Conservation (phyloP, 2,113 vertebrate genomes). For the Hydrolagus affinis region DNA sequence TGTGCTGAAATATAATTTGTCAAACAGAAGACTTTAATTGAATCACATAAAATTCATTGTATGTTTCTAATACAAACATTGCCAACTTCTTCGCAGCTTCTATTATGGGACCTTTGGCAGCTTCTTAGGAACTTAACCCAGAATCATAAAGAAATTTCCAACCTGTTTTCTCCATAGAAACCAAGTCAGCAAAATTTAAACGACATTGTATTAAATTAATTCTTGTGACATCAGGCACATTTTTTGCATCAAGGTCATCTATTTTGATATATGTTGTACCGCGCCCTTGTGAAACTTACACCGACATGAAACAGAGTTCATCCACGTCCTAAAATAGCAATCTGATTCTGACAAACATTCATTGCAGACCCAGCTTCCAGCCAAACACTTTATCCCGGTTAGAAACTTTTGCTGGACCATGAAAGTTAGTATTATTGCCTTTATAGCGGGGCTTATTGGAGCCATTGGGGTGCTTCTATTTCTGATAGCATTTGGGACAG, state of each 20-base stretch:
- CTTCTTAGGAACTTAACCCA: background rate
- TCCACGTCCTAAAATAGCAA: constrained; percentile 65
- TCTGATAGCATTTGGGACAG: constrained; percentile 66
- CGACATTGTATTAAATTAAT: background rate
- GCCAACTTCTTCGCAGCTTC: no score
- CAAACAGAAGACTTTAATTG: no score
- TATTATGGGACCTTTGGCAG: background rate
- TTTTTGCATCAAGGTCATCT: constrained; percentile 41
- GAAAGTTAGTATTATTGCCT: constrained; percentile 60
- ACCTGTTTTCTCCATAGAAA: background rate
- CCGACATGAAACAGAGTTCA: constrained; percentile 43
- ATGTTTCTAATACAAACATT: no score
- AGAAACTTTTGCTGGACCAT: constrained; percentile 46
- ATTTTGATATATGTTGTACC: constrained; percentile 50
- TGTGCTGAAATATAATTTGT: no score
- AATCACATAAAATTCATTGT: no score
- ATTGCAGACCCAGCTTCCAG: constrained; percentile 10
- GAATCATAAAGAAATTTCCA: background rate
- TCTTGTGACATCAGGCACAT: background rate
- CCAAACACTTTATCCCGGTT: background rate
- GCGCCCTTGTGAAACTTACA: constrained; percentile 56
- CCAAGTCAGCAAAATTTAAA: background rate
- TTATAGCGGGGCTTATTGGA: constrained; percentile 63
- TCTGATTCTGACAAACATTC: background rate
- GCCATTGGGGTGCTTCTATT: constrained; percentile 63